Evolutionary conservation across 2,113 vertebrate genomes (phyloP).

Genomic region (Monopterus albus): DNA sequence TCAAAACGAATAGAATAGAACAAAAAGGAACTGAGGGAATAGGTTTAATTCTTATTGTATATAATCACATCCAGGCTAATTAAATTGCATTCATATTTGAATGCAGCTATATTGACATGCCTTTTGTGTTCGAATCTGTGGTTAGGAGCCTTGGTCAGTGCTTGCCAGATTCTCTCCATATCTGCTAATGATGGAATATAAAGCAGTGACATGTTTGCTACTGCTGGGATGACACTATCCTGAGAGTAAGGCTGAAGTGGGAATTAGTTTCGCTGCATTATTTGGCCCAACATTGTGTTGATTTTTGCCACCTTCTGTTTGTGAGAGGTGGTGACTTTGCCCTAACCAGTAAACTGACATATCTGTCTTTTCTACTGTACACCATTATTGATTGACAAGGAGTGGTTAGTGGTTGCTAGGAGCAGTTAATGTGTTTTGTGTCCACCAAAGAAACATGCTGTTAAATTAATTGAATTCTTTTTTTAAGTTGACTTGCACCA

Average conservation of each 20-base stretch:
- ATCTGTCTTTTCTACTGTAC: not conserved
- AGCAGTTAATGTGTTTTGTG: too few species aligned
- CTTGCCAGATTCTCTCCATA: not conserved
- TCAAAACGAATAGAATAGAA: slow-evolving; percentile 57
- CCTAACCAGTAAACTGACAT: not conserved
- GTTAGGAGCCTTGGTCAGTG: not conserved
- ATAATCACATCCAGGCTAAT: slow-evolving; percentile 47
- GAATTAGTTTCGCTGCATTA: too few species aligned
- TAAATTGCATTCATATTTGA: slow-evolving; percentile 23
- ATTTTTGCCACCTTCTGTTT: not conserved
- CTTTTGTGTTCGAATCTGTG: not conserved
- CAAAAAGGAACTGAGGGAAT: slow-evolving; percentile 44
- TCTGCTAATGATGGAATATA: slow-evolving; percentile 11
- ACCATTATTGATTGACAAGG: too few species aligned
- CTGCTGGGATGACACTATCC: not conserved
- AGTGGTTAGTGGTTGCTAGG: not conserved
- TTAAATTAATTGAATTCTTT: too few species aligned
- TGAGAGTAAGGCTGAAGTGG: not conserved
- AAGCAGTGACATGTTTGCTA: not conserved
- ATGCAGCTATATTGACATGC: not conserved
- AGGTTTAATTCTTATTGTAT: slow-evolving; percentile 14
- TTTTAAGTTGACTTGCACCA: too few species aligned
- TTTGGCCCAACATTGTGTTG: too few species aligned
- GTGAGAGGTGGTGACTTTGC: not conserved
- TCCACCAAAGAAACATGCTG: too few species aligned